phyloP scores from a whole-genome alignment of 2,797 vertebrate genomes.

The Euthynnus affinis region DNA sequence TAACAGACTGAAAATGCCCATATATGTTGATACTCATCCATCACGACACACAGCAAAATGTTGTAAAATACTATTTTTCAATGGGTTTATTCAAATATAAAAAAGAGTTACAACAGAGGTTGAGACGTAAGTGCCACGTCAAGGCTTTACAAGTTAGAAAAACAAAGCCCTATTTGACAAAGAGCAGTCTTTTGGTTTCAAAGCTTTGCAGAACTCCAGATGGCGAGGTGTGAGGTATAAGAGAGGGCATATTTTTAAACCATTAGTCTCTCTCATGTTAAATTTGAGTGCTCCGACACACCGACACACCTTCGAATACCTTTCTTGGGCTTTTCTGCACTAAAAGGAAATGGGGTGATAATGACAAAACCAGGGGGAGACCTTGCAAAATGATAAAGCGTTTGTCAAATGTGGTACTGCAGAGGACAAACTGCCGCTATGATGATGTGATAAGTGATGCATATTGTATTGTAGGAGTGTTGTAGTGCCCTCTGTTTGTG shows the following conservation, averaged over 20 bases:
- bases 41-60: background rate
- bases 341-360: conserved; percentile 57
- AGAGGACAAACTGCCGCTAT: conserved; percentile 39
- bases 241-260: conserved; percentile 57
- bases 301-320: conserved; percentile 35
- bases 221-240: conserved; percentile 63
- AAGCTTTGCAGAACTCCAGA: conserved; percentile 53
- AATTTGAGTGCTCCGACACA: conserved; percentile 26
- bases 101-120: background rate
- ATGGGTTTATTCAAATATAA: conserved; percentile 3
- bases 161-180: conserved; percentile 22
- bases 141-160: background rate
- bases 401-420: conserved; percentile 27
- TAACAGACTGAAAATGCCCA: background rate
- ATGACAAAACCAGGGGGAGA: conserved; percentile 68
- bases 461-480: conserved; percentile 49
- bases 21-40: conserved; percentile 13
- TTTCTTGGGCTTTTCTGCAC: conserved; percentile 19
- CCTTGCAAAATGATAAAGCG: conserved; percentile 46
- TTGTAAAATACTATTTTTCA: background rate
- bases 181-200: conserved; percentile 42
- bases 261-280: conserved; percentile 64
- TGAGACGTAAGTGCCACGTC: background rate
- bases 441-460: conserved; percentile 55
- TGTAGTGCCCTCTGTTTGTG: conserved; percentile 78